These are phyloP conservation scores for Callorhinus ursinus DNA, from an alignment of 2,113 vertebrate genomes.

Conservation along the genomic window DNA sequence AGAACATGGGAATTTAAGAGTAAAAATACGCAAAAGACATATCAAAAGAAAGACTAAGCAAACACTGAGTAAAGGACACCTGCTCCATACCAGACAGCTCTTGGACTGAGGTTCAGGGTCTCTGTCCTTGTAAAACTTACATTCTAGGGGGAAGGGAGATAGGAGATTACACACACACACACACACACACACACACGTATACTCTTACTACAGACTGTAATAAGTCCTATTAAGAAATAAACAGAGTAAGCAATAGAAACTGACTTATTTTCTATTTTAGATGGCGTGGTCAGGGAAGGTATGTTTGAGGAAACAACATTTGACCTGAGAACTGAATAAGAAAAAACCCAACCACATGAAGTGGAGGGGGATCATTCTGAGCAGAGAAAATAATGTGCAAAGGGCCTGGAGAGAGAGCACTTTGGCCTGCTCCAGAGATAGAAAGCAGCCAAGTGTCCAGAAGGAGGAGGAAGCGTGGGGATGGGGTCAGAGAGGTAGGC, in stretches of 20 bases:
- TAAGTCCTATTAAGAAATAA: background rate
- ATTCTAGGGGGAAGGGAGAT: background rate
- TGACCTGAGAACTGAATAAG: background rate
- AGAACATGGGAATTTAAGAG: background rate
- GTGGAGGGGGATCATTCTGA: background rate
- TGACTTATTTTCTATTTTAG: background rate
- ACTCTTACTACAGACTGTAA: background rate
- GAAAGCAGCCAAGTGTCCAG: background rate
- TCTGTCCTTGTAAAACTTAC: background rate
- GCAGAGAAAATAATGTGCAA: background rate
- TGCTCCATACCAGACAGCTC: background rate
- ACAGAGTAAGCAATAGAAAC: background rate
- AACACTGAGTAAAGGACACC: background rate
- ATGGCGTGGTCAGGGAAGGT: background rate
- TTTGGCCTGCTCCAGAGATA: background rate
- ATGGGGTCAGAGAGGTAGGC: background rate
- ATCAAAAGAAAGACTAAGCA: background rate
- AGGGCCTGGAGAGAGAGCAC: background rate
- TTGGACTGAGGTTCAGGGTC: background rate
- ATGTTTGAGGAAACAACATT: background rate
- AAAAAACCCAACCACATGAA: background rate
- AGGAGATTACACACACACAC: background rate
- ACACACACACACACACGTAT: background rate
- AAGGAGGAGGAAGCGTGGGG: background rate
- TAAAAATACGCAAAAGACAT: background rate